These are phyloP conservation scores for Ferdinandea cuprea DNA, from an alignment of 2,888 invertebrate genomes.

Conservation along the genomic window DNA sequence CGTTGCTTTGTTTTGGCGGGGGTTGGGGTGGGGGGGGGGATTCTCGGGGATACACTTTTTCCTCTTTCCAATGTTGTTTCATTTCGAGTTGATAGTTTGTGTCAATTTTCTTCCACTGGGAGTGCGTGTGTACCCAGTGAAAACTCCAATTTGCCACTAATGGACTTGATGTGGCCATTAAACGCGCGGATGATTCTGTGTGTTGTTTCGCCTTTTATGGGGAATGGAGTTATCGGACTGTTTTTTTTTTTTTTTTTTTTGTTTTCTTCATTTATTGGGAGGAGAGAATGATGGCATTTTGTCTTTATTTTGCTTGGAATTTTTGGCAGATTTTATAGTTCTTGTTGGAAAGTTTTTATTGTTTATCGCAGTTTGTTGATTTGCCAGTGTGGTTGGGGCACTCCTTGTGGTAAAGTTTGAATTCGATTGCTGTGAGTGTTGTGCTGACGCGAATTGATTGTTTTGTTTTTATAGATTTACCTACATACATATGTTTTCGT, in stretches of 20 bases:
- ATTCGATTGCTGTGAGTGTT: too few relatives aligned
- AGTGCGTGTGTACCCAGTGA: neutral
- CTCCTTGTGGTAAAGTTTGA: too few relatives aligned
- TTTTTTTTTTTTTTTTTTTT: too few relatives aligned
- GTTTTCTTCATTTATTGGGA: neutral
- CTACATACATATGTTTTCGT: too few relatives aligned
- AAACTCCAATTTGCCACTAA: neutral
- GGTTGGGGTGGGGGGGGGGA: too few relatives aligned
- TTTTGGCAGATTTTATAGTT: neutral
- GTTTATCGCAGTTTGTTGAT: too few relatives aligned
- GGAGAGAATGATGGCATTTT: neutral
- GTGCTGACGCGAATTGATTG: too few relatives aligned
- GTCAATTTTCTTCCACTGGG: neutral
- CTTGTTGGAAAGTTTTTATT: too few relatives aligned
- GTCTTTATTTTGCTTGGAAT: neutral
- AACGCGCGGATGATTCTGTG: slow-evolving; percentile 5
- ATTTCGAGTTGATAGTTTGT: neutral
- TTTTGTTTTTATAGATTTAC: too few relatives aligned
- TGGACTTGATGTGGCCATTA: slow-evolving; percentile 7
- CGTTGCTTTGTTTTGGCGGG: slow-evolving; percentile 18
- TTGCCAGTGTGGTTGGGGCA: too few relatives aligned
- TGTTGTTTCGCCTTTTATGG: slow-evolving; percentile 3
- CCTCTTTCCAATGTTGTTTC: neutral
- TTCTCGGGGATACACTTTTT: slow-evolving; percentile 7
- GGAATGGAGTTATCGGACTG: neutral